Evolutionary conservation across 1,140 invertebrate genomes (phyloP).

Genomic region (Ceratoteleas bidentatus): DNA sequence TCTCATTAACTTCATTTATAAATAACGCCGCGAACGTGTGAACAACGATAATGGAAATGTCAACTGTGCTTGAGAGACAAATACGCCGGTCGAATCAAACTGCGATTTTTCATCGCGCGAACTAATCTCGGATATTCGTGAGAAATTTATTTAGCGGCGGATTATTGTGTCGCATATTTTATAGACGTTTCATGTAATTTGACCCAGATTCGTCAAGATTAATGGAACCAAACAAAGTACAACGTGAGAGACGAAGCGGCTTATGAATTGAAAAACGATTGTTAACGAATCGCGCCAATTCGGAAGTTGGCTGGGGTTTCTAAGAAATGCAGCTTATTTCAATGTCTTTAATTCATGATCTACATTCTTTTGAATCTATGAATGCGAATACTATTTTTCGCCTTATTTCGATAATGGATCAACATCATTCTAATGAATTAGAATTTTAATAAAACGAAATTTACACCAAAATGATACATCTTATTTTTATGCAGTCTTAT

Average conservation of each 20-base stretch:
- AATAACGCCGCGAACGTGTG: constrained; percentile 4
- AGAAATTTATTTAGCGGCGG: constrained; percentile 1
- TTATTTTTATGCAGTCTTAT: no score
- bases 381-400: no score
- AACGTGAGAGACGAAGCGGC: background rate
- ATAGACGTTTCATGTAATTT: background rate
- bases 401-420: no score
- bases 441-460: no score
- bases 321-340: no score
- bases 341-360: no score
- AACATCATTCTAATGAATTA: no score
- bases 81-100: constrained; percentile 13
- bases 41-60: constrained; percentile 19
- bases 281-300: background rate
- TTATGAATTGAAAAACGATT: background rate
- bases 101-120: constrained; percentile 3
- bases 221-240: background rate
- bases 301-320: no score
- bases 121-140: constrained; percentile 4
- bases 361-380: no score
- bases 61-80: constrained; percentile 10
- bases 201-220: background rate
- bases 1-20: constrained; percentile 6
- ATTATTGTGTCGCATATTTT: constrained; percentile 1
- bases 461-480: no score